Evolutionary conservation across 2,888 invertebrate genomes (phyloP).

Genomic region (Calephelis perditalis): DNA sequence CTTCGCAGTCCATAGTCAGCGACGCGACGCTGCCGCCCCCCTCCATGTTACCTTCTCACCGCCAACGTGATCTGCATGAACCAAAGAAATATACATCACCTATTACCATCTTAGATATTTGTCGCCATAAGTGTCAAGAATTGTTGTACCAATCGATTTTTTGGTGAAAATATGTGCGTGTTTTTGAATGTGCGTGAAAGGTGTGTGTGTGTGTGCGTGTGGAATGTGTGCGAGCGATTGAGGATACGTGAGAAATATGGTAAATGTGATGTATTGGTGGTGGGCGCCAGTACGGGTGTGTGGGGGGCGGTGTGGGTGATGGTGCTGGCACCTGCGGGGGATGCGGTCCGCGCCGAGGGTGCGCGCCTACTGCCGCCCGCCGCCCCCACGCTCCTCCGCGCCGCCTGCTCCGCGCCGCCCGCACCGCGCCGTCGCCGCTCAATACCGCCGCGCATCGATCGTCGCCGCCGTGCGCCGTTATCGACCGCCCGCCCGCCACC

Average conservation of each 20-base stretch:
- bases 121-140: background rate
- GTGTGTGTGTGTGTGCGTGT: background rate
- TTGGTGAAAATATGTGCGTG: background rate
- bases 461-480: slow-evolving; percentile 15
- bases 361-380: slow-evolving; percentile 41
- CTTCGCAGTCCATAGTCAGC: slow-evolving; percentile 85
- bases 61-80: slow-evolving; percentile 6
- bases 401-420: slow-evolving; percentile 36
- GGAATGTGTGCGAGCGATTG: background rate
- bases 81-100: slow-evolving; percentile 4
- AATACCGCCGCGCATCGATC: slow-evolving; percentile 40
- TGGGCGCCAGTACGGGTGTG: background rate
- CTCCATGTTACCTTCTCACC: slow-evolving; percentile 60
- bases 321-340: slow-evolving; percentile 39
- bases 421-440: slow-evolving; percentile 42
- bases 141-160: too few relatives aligned
- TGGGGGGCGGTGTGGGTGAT: slow-evolving; percentile 9
- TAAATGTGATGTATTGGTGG: too few relatives aligned
- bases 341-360: slow-evolving; percentile 33
- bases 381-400: slow-evolving; percentile 44
- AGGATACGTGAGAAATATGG: too few relatives aligned
- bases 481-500: slow-evolving; percentile 9
- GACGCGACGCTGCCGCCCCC: slow-evolving; percentile 67
- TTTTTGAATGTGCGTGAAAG: background rate
- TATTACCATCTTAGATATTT: background rate